Base-by-base conservation (phyloP, 2,113 vertebrate genomes). In the zebrafish (Danio rerio) region DNA sequence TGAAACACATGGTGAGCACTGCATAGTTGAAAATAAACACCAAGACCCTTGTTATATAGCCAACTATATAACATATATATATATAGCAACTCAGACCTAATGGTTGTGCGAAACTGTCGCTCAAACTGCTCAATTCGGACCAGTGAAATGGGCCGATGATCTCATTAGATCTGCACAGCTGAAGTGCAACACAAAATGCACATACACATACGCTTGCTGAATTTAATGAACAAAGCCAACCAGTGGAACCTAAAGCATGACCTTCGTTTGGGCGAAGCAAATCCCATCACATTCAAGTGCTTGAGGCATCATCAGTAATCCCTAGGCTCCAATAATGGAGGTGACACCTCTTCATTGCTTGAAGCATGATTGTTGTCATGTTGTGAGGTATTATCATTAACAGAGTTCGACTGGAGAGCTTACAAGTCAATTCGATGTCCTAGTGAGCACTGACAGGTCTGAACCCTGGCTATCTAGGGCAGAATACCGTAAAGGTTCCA, bases 81-180 rank as follows among this genome's bases (percentile, higher is more conserved):
- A n/a, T 73, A 69, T 9, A 18, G 42, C 20, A 5, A 45, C 6
- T 50, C 16, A n/a, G 50, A 65, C 15, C 78, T 79, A 81, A 85
- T 81, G 66, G 82, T 63, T 55, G 52, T 55, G 66, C 0, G 59
- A 49, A 31, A 80, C 56, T 71, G 20, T 40, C 43, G 56, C 80
- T 81, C 69, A 31, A 31, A 31, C 31, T 65, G 40, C 20, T 40
- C 40, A 45, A 73, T 70, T 16, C 63, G 69, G 79, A 83, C 69
- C 58, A n/a, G 69, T 69, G 52, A 85, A 82, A 83, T 80, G 76
- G 81, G 71, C 75, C 74, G 68, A 82, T 82, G 85, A 86, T 82
- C 81, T 85, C 81, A 85, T 86, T 85, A 86, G 66, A 75, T 58
- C 49, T 58, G 18, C 52, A 42, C 59, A 63, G 66, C 47, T 77